A percentile compares a stretch with the other conserved stretches of the same genome.
Evolutionary conservation across 2,888 invertebrate species (phyloP).

Genomic region (Drosophila mimetica): DNA sequence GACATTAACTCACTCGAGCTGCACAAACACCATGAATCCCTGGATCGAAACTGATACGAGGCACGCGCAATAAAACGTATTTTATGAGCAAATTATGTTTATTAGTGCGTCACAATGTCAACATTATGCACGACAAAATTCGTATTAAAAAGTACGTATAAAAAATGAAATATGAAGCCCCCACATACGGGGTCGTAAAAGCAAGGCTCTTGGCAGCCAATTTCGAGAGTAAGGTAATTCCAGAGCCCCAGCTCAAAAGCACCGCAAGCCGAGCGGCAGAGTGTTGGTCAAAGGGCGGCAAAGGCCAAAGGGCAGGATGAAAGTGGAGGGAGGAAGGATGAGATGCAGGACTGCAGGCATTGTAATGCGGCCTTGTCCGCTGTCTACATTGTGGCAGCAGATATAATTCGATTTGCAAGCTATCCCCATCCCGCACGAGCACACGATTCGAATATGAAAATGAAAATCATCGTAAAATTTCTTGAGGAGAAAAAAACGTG

Average conservation of each 20-base stretch:
- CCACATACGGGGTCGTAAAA: conserved; percentile 35
- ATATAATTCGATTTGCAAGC: conserved; percentile 74
- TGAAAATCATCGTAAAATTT: conserved; percentile 56
- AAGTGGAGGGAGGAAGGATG: neutral
- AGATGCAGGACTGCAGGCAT: conserved; percentile 34
- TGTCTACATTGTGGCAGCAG: conserved; percentile 75
- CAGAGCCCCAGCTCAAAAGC: conserved; percentile 35
- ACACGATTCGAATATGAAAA: conserved; percentile 67
- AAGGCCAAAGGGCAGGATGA: conserved; percentile 25
- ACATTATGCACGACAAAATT: conserved; percentile 72
- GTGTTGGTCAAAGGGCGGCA: conserved; percentile 51
- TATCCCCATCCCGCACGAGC: conserved; percentile 35
- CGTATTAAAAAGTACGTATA: conserved; percentile 60
- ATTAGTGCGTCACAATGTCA: conserved; percentile 79
- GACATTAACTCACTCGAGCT: conserved; percentile 45
- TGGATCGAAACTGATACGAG: conserved; percentile 51
- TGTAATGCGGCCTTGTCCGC: conserved; percentile 50
- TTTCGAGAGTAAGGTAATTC: conserved; percentile 45
- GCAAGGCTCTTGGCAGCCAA: conserved; percentile 37
- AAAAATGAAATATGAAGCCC: conserved; percentile 56
- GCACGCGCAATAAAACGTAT: conserved; percentile 73
- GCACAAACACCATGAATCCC: conserved; percentile 25
- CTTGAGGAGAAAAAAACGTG: conserved; percentile 4
- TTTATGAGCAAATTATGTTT: conserved; percentile 79
- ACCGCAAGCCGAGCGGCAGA: conserved; percentile 36